A percentile compares a stretch with the other conserved stretches of the same genome.
Conservation (phyloP, 2,888 invertebrate species). For the Nasonia oneida region DNA sequence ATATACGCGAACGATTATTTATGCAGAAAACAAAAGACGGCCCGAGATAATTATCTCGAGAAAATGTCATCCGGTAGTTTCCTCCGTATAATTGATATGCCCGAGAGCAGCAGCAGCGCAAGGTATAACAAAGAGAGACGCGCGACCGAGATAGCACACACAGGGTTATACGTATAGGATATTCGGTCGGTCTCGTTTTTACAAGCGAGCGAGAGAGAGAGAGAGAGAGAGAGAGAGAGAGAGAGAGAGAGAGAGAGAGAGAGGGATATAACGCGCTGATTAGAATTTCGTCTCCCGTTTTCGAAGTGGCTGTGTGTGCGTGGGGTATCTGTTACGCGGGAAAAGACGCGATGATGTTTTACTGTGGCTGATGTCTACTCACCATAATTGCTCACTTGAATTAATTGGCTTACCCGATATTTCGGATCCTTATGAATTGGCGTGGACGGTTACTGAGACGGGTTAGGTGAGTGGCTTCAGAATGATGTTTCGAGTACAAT, state of each 20-base stretch:
- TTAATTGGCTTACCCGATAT: not conserved
- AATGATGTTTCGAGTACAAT: not conserved
- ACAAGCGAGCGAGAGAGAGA: not conserved
- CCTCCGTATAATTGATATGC: conserved; percentile 8
- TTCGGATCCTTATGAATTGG: not conserved
- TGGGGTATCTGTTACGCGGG: not conserved
- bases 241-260: not conserved
- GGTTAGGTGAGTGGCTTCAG: not conserved
- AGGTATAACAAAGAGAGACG: not conserved
- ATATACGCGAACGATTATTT: conserved; percentile 18
- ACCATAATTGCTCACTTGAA: conserved; percentile 8
- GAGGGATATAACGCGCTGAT: conserved; percentile 25
- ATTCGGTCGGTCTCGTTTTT: not conserved
- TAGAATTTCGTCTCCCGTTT: not conserved
- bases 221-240: conserved; percentile 1
- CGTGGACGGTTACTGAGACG: not conserved
- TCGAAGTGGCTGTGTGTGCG: not conserved
- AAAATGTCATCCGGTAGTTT: conserved; percentile 11
- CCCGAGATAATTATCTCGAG: conserved; percentile 37
- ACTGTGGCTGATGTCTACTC: not conserved
- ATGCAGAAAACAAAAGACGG: conserved; percentile 27
- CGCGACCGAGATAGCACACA: not conserved
- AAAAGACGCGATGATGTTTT: not conserved
- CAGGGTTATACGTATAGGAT: not conserved
- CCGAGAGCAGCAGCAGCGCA: not conserved